These are phyloP conservation scores for Euzetes globulus DNA, from an alignment of 2,888 invertebrate species.

Conservation along the genomic window DNA sequence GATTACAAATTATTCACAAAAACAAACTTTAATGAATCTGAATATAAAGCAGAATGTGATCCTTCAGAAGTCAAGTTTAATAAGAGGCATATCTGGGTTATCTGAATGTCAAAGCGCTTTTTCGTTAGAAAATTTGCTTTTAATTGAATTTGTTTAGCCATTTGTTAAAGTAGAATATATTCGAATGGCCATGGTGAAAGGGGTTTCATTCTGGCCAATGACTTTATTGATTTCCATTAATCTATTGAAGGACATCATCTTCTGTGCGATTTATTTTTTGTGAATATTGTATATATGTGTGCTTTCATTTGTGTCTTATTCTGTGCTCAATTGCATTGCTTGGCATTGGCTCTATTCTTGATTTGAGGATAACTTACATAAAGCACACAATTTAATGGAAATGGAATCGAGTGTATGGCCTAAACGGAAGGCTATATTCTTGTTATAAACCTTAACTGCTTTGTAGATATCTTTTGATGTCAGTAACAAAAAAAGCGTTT, in stretches of 20 bases:
- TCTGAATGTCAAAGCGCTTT: too few relatives aligned
- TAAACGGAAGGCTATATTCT: not conserved
- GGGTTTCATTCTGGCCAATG: too few relatives aligned
- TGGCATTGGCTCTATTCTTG: not conserved
- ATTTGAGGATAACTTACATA: constrained; percentile 1
- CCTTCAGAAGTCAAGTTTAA: too few relatives aligned
- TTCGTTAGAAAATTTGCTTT: too few relatives aligned
- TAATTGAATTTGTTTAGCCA: too few relatives aligned
- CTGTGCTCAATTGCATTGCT: not conserved
- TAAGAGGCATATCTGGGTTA: too few relatives aligned
- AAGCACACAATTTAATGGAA: not conserved
- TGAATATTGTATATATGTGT: not conserved
- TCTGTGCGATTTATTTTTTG: not conserved
- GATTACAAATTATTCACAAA: too few relatives aligned
- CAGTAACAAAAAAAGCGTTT: not conserved
- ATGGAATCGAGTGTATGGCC: not conserved
- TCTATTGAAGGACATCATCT: not conserved
- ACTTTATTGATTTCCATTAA: not conserved
- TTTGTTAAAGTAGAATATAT: too few relatives aligned
- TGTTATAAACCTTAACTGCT: too few relatives aligned
- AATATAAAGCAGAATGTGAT: too few relatives aligned
- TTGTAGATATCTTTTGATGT: not conserved
- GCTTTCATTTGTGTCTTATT: not conserved
- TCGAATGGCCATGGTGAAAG: too few relatives aligned
- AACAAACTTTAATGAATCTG: too few relatives aligned